Conservation (phyloP, 2,888 invertebrate genomes). For the Plebejus anna region DNA sequence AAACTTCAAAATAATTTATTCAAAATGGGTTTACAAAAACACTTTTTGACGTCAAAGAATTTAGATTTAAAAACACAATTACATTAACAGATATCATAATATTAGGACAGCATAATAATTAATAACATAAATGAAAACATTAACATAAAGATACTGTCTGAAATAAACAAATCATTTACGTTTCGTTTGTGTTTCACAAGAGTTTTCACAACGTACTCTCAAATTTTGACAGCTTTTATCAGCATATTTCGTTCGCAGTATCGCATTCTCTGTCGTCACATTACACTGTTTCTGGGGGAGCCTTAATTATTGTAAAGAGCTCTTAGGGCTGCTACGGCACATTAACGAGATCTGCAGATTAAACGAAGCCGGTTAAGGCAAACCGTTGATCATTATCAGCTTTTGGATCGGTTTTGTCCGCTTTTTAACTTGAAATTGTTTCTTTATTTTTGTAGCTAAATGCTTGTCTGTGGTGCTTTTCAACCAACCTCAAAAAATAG, state of each 20-base stretch:
- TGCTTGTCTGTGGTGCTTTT: too few relatives aligned
- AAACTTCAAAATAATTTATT: too few relatives aligned
- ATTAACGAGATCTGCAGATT: constrained; percentile 24
- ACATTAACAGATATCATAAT: too few relatives aligned
- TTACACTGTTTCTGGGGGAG: background rate
- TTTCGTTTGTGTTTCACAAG: background rate
- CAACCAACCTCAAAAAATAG: too few relatives aligned
- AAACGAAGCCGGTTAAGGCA: constrained; percentile 18
- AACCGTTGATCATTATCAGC: constrained; percentile 14
- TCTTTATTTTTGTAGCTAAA: background rate
- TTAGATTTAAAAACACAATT: too few relatives aligned
- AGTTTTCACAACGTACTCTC: background rate
- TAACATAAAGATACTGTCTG: too few relatives aligned
- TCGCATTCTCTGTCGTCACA: constrained; percentile 11
- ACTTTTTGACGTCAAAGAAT: too few relatives aligned
- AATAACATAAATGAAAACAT: too few relatives aligned
- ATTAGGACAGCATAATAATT: too few relatives aligned
- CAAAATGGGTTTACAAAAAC: too few relatives aligned
- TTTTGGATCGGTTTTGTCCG: background rate
- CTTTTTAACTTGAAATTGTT: background rate
- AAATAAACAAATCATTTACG: too few relatives aligned
- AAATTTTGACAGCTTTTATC: background rate
- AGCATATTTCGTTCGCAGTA: background rate
- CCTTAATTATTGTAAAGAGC: constrained; percentile 21
- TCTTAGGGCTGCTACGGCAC: constrained; percentile 10